A percentile compares a stretch with the other conserved stretches of the same genome.
Conservation (phyloP, 2,888 invertebrate species). For the Drymonia ruficornis region DNA sequence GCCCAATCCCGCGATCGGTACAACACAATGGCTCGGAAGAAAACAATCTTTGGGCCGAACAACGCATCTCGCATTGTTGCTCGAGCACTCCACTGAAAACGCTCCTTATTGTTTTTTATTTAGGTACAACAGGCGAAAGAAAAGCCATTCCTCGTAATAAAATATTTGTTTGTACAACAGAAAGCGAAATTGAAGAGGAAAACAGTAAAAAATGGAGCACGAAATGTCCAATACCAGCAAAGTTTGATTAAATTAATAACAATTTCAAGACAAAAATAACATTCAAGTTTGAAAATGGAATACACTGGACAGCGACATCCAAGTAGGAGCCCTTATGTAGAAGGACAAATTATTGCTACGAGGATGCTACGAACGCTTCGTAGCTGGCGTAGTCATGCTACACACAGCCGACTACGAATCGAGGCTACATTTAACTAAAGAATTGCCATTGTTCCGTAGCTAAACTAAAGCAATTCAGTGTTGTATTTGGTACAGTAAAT, state of each 20-base stretch:
- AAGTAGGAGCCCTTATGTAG: too few relatives aligned
- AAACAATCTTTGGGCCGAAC: slow-evolving; percentile 66
- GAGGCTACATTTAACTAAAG: slow-evolving; percentile 18
- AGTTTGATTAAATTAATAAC: background rate
- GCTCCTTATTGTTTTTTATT: slow-evolving; percentile 52
- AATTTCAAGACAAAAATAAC: background rate
- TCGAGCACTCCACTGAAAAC: slow-evolving; percentile 33
- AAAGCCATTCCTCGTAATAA: slow-evolving; percentile 29
- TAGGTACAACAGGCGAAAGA: slow-evolving; percentile 44
- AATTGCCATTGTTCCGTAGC: background rate
- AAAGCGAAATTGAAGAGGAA: slow-evolving; percentile 38
- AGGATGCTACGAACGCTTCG: slow-evolving; percentile 25
- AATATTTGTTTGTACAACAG: slow-evolving; percentile 31
- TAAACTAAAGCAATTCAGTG: background rate
- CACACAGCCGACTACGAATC: slow-evolving; percentile 17
- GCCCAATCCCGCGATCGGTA: slow-evolving; percentile 59
- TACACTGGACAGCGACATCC: background rate
- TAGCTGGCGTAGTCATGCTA: slow-evolving; percentile 25
- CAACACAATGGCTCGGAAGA: slow-evolving; percentile 67
- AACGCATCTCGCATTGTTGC: slow-evolving; percentile 44
- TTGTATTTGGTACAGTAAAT: background rate
- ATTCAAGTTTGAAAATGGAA: background rate
- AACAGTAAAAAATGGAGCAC: slow-evolving; percentile 10
- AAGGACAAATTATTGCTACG: slow-evolving; percentile 12
- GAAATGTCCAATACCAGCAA: background rate